Base-by-base conservation (phyloP, 2,888 invertebrate species). In the Isoperla grammatica region DNA sequence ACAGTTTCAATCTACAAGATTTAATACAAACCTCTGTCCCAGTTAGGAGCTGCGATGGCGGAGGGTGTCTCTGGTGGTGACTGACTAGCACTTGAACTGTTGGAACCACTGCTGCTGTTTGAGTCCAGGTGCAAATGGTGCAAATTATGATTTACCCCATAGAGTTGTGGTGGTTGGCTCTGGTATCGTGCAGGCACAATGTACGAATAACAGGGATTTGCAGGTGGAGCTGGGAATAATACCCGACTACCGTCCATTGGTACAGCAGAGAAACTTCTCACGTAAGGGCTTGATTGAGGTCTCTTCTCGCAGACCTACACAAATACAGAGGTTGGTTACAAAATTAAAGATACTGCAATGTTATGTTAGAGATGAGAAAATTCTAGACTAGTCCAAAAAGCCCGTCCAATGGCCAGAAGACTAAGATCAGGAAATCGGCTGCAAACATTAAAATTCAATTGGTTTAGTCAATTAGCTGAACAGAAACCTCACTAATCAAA, bases 1-100 rank as follows among this genome's bases (percentile, higher is more conserved):
- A 49, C 22, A 49, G 17, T 12, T n/a, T n/a, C n/a, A n/a, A n/a
- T 49, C 13, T n/a, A 20, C 9, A 23, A 13, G 13, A 2, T 45
- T 45, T 29, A 57, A 57, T 12, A 53, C 56, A 35, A 20, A 61
- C 65, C 59, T 53, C 49, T 56, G 11, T 62, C 62, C 62, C 63
- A 65, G 23, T 63, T 60, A 9, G 60, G 59, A 29, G 59, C 58
- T 9, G 43, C 20, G 9, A 62, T 55, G 29, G 59, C 23, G 17
- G 61, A 62, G 19, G 69, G 76, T 29, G 83, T 84, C 66, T 82
- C 83, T 8, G 79, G 79, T 0, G 81, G 81, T 15, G 80, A 80
- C 63, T 81, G 78, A 64, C 79, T 77, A 15, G 75, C 74, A 48
- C 78, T 77, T 61, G 78, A 80, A 62, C 76, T 78, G 17, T 69